Evolutionary conservation across 2,888 invertebrate genomes (phyloP).

Genomic region (Drosophila quinaria): DNA sequence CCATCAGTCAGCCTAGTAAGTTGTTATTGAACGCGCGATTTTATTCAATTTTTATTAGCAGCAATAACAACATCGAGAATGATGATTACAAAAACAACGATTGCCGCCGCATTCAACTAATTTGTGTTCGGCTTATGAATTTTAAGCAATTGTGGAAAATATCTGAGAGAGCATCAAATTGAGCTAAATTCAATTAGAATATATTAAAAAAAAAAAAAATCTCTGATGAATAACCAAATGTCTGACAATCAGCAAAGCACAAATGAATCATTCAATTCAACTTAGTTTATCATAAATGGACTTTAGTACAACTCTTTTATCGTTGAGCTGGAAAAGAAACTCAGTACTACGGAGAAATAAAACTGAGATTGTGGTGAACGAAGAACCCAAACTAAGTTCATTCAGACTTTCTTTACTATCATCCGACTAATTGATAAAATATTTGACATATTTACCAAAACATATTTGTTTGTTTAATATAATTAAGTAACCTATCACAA

Average conservation of each 20-base stretch:
- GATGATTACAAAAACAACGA: slow-evolving; percentile 27
- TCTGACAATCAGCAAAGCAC: neutral
- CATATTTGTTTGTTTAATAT: slow-evolving; percentile 1
- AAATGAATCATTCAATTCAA: slow-evolving; percentile 9
- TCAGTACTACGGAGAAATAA: neutral
- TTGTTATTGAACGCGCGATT: slow-evolving; percentile 75
- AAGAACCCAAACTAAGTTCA: slow-evolving; percentile 4
- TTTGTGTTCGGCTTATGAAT: slow-evolving; percentile 40
- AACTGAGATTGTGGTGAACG: neutral
- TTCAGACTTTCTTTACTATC: neutral
- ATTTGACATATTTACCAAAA: slow-evolving; percentile 2
- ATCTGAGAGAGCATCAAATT: slow-evolving; percentile 15
- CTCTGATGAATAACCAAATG: neutral
- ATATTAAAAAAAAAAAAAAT: slow-evolving; percentile 6
- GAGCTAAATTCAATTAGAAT: slow-evolving; percentile 16
- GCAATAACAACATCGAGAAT: slow-evolving; percentile 43
- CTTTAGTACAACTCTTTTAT: slow-evolving; percentile 10
- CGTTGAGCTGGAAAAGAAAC: neutral
- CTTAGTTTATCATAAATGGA: slow-evolving; percentile 6
- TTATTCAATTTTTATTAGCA: slow-evolving; percentile 77
- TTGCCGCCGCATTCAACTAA: slow-evolving; percentile 26
- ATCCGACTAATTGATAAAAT: neutral
- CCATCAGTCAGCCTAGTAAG: neutral
- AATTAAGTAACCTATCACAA: slow-evolving; percentile 4
- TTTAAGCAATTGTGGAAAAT: slow-evolving; percentile 27